phyloP scores from a whole-genome alignment of 2,797 vertebrate genomes.

The Ctenochaetus hawaiiensis region DNA sequence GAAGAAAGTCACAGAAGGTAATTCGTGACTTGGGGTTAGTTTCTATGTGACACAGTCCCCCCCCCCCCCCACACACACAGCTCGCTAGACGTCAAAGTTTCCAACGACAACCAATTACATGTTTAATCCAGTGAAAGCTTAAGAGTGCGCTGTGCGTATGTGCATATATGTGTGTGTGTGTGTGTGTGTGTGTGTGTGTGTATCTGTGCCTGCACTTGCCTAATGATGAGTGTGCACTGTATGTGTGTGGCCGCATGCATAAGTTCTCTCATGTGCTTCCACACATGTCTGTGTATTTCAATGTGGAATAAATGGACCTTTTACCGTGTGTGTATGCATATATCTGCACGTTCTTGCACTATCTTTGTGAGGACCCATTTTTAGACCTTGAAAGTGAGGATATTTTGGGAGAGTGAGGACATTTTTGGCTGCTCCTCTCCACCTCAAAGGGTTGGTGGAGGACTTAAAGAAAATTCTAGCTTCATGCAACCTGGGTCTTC shows the following conservation, averaged over 20 bases:
- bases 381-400: slow-evolving; percentile 3
- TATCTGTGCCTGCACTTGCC: slow-evolving; percentile 4
- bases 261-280: slow-evolving; percentile 11
- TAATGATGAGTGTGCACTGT: slow-evolving; percentile 35
- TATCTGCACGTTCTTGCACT: not conserved
- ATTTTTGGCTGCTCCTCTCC: slow-evolving; percentile 7
- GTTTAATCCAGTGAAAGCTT: slow-evolving; percentile 51
- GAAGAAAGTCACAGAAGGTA: slow-evolving; percentile 62
- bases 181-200: not conserved
- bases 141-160: not conserved
- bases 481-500: slow-evolving; percentile 18
- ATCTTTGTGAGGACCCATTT: slow-evolving; percentile 20
- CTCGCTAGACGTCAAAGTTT: slow-evolving; percentile 64
- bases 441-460: slow-evolving; percentile 52
- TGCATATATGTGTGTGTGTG: not conserved
- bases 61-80: too few relatives aligned
- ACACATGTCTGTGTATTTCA: slow-evolving; percentile 1
- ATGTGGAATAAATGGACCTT: slow-evolving; percentile 13
- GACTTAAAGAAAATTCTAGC: slow-evolving; percentile 20
- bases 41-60: slow-evolving; percentile 51
- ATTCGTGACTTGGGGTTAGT: slow-evolving; percentile 72
- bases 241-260: slow-evolving; percentile 19
- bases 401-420: slow-evolving; percentile 14
- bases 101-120: slow-evolving; percentile 59
- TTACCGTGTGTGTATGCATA: not conserved